Evolutionary conservation across 2,888 invertebrate genomes (phyloP).

Genomic region (Pegoplata infirma): DNA sequence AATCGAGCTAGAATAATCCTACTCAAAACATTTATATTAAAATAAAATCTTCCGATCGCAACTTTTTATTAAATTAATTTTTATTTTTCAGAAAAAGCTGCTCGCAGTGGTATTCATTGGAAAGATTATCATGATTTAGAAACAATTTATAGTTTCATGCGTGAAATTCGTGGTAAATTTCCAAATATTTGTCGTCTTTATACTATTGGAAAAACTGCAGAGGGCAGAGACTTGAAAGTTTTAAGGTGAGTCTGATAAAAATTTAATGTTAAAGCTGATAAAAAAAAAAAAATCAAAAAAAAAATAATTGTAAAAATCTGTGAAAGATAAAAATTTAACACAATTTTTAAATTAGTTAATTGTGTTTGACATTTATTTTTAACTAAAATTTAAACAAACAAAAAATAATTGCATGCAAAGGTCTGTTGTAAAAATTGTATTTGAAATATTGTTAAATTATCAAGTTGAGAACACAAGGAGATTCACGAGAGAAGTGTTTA

Average conservation of each 20-base stretch:
- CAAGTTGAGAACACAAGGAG: no score
- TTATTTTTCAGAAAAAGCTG: conserved; percentile 72
- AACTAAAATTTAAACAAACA: conserved; percentile 18
- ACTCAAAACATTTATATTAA: no score
- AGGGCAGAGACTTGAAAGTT: conserved; percentile 87
- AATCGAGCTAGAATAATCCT: no score
- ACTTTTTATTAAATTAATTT: no score
- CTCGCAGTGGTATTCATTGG: conserved; percentile 82
- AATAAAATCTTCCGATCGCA: no score
- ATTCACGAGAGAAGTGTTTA: no score
- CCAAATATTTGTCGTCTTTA: conserved; percentile 85
- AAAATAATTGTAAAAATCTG: no score
- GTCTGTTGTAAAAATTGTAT: neutral
- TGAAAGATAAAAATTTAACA: neutral
- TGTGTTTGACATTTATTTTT: conserved; percentile 5
- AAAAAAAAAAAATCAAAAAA: neutral
- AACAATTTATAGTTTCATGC: conserved; percentile 85
- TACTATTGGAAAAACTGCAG: conserved; percentile 85
- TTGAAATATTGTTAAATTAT: no score
- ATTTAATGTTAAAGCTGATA: no score
- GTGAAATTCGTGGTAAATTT: conserved; percentile 84
- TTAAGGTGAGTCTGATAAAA: conserved; percentile 71
- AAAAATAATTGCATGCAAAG: conserved; percentile 42
- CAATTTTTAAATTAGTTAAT: conserved; percentile 36
- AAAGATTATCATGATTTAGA: conserved; percentile 85